phyloP scores from a whole-genome alignment of 2,888 invertebrate species.

The Synergus itoensis region DNA sequence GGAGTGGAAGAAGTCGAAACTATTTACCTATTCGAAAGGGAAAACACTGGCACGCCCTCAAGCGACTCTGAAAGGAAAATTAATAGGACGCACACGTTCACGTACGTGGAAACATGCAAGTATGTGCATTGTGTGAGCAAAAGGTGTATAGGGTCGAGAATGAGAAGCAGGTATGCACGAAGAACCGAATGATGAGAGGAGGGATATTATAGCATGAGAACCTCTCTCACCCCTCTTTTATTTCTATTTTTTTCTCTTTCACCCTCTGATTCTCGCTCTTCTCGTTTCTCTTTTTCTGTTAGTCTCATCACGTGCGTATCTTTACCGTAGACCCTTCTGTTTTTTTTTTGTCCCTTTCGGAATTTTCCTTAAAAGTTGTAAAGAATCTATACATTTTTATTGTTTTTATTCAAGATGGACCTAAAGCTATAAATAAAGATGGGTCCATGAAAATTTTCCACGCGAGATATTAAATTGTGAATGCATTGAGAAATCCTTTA shows the following conservation, averaged over 20 bases:
- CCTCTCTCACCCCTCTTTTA: slow-evolving; percentile 8
- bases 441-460: no score
- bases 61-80: slow-evolving; percentile 21
- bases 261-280: neutral
- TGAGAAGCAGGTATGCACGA: slow-evolving; percentile 2
- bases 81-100: slow-evolving; percentile 29
- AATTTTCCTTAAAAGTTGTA: neutral
- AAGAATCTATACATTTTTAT: no score
- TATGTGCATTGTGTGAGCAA: slow-evolving; percentile 7
- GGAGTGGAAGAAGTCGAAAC: slow-evolving; percentile 12
- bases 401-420: no score
- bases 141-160: slow-evolving; percentile 18
- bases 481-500: no score
- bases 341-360: neutral
- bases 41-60: slow-evolving; percentile 6
- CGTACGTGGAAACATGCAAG: slow-evolving; percentile 25
- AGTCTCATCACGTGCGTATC: neutral
- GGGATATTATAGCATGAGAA: slow-evolving; percentile 16
- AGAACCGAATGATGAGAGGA: slow-evolving; percentile 13
- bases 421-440: no score
- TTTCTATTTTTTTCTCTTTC: neutral
- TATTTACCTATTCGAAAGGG: slow-evolving; percentile 26
- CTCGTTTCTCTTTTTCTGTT: neutral
- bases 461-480: no score
- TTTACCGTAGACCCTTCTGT: neutral